Evolutionary conservation across 2,797 vertebrate species (phyloP).

Genomic region (Odontamblyopus rebecca): DNA sequence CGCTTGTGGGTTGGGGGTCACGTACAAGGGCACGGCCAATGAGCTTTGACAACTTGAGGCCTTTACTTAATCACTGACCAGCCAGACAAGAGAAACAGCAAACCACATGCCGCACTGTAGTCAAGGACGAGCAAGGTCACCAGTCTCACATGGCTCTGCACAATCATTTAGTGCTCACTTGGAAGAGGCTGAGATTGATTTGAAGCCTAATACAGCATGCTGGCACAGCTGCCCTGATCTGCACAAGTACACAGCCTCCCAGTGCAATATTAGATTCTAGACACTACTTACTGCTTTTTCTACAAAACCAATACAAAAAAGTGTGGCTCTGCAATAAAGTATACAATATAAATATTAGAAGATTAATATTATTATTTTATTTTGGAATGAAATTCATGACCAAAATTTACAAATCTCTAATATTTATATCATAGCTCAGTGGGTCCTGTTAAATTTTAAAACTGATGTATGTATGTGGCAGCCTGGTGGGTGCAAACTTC

Average conservation of each 20-base stretch:
- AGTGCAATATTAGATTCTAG: slow-evolving; percentile 24
- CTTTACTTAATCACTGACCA: slow-evolving; percentile 50
- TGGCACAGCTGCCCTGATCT: slow-evolving; percentile 32
- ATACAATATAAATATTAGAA: background rate
- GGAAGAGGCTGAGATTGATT: slow-evolving; percentile 52
- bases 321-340: background rate
- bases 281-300: slow-evolving; percentile 22
- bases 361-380: slow-evolving; percentile 18
- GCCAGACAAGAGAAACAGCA: slow-evolving; percentile 30
- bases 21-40: slow-evolving; percentile 29
- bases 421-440: too few relatives aligned
- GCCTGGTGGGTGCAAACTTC: background rate
- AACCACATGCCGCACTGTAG: slow-evolving; percentile 14
- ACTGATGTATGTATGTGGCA: background rate
- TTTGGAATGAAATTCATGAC: slow-evolving; percentile 30
- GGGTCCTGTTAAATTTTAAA: background rate
- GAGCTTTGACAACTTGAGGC: slow-evolving; percentile 49
- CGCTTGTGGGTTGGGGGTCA: slow-evolving; percentile 34
- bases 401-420: too few relatives aligned
- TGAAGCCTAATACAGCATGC: slow-evolving; percentile 39
- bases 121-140: slow-evolving; percentile 64
- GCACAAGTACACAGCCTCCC: slow-evolving; percentile 31
- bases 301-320: slow-evolving; percentile 22
- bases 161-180: slow-evolving; percentile 49
- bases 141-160: slow-evolving; percentile 49